Evolutionary conservation across 2,797 vertebrate species (phyloP).

Genomic region (Argya squamiceps): DNA sequence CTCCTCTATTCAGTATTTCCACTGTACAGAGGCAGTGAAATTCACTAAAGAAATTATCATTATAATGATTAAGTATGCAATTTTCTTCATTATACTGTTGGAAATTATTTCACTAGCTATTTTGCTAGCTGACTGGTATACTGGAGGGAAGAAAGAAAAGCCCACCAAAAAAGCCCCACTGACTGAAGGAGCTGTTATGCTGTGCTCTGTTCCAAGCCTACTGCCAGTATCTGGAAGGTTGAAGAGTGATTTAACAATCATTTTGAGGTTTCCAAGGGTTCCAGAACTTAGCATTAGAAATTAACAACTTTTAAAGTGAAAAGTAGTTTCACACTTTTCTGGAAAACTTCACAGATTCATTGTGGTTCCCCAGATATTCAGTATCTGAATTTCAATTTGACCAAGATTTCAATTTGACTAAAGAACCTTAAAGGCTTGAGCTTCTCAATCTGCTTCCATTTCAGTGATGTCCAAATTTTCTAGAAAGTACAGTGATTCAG

Average conservation of each 20-base stretch:
- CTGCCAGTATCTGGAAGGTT: background rate
- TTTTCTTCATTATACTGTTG: background rate
- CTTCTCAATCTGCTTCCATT: background rate
- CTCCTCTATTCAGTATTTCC: slow-evolving; percentile 1
- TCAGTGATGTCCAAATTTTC: background rate
- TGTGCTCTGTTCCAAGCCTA: background rate
- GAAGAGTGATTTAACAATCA: background rate
- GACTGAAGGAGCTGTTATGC: background rate
- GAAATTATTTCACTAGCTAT: background rate
- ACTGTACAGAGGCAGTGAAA: background rate
- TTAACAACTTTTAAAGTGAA: background rate
- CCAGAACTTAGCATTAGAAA: background rate
- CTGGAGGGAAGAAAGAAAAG: background rate
- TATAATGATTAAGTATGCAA: background rate
- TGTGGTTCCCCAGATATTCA: background rate
- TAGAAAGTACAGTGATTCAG: background rate
- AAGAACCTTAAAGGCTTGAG: background rate
- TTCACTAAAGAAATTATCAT: background rate
- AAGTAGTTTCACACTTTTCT: background rate
- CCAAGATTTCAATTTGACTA: background rate
- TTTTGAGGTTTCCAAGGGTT: background rate
- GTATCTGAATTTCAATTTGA: background rate
- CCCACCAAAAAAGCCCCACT: background rate
- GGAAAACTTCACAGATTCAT: background rate
- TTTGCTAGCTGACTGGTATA: background rate